These are phyloP conservation scores for Drosophila albomicans DNA, from an alignment of 1,140 invertebrate species.

Conservation along the genomic window DNA sequence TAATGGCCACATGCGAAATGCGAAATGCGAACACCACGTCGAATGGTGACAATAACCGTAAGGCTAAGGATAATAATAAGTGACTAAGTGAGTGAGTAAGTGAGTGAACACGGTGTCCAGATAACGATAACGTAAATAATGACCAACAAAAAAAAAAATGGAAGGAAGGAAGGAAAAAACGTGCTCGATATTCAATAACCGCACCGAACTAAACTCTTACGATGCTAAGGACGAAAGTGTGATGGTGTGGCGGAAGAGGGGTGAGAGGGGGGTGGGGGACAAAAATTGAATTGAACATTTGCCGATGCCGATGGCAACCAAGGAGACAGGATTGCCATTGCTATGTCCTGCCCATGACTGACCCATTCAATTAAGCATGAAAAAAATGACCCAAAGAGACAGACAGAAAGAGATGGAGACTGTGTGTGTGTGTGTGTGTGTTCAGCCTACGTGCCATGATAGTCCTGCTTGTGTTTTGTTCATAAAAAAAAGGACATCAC, in stretches of 20 bases:
- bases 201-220: constrained; percentile 39
- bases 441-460: constrained; percentile 47
- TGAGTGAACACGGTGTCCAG: constrained; percentile 54
- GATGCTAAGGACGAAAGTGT: constrained; percentile 8
- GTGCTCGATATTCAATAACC: constrained; percentile 82
- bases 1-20: constrained; percentile 58
- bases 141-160: constrained; percentile 48
- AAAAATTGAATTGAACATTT: constrained; percentile 83
- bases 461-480: constrained; percentile 22
- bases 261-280: background rate
- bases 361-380: constrained; percentile 85
- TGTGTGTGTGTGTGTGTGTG: background rate
- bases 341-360: constrained; percentile 65
- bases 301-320: constrained; percentile 46
- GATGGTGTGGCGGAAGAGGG: too few species aligned
- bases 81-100: constrained; percentile 65
- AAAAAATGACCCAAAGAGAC: constrained; percentile 42
- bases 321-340: constrained; percentile 54
- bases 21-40: background rate
- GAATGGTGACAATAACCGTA: constrained; percentile 69
- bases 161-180: constrained; percentile 28
- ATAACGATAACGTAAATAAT: constrained; percentile 79
- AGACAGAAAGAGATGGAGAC: background rate
- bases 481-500: constrained; percentile 74
- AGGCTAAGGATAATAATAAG: constrained; percentile 74